A percentile compares a stretch with the other conserved stretches of the same genome.
Evolutionary conservation across 2,797 vertebrate species (phyloP).

Genomic region (Gallinago solitaria): DNA sequence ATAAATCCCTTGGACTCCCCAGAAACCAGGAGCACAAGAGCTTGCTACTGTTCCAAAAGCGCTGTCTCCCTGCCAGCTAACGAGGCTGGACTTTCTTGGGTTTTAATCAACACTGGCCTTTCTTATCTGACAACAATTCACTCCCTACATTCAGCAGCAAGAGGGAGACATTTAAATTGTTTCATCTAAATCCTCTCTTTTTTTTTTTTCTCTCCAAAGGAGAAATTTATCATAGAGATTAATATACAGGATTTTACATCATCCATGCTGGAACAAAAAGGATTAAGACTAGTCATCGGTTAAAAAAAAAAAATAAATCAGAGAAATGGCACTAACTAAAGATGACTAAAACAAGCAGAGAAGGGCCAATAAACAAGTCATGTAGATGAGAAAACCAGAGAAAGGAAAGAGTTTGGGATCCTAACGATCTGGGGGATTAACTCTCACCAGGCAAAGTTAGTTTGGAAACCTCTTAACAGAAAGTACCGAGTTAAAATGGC

Average conservation of each 20-base stretch:
- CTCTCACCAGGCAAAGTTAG: neutral
- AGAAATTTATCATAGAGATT: neutral
- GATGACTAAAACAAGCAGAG: neutral
- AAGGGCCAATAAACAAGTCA: neutral
- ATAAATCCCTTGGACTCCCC: neutral
- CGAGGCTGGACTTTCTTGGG: neutral
- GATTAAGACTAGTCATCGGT: neutral
- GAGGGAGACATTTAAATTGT: neutral
- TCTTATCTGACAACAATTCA: neutral
- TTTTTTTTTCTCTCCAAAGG: neutral
- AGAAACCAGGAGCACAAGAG: neutral
- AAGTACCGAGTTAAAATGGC: neutral
- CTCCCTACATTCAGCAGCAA: neutral
- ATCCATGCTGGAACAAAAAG: neutral
- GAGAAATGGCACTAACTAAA: neutral
- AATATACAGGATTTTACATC: neutral
- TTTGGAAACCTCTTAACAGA: neutral
- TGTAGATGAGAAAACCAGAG: neutral
- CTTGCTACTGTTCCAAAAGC: neutral
- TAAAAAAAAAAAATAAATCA: neutral
- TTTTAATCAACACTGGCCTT: neutral
- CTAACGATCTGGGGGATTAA: neutral
- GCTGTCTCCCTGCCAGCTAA: neutral
- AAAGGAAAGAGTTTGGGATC: neutral
- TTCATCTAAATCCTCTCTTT: neutral